phyloP scores from a whole-genome alignment of 2,113 vertebrate genomes.

The Saimiri boliviensis region DNA sequence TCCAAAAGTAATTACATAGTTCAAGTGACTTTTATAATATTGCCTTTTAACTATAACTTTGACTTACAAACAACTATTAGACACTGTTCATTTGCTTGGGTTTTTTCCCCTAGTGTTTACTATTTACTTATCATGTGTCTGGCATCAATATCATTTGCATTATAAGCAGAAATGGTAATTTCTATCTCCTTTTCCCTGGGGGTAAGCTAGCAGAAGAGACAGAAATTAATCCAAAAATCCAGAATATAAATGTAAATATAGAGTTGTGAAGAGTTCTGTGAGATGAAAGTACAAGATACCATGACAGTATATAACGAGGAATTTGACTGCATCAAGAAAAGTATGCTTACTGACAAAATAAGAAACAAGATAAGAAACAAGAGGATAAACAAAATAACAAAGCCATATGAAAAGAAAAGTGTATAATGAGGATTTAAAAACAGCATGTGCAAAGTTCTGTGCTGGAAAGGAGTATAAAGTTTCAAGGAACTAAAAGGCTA shows the following conservation, averaged over 20 bases:
- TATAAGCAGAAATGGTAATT: neutral
- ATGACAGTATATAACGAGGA: neutral
- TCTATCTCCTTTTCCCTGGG: neutral
- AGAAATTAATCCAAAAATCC: slow-evolving; percentile 10
- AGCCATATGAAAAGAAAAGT: neutral
- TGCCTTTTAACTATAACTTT: neutral
- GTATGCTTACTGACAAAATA: neutral
- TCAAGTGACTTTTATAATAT: neutral
- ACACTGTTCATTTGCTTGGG: neutral
- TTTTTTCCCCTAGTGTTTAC: neutral
- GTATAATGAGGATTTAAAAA: neutral
- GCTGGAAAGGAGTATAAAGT: neutral
- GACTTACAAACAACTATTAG: neutral
- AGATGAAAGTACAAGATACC: slow-evolving; percentile 2
- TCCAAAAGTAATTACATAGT: slow-evolving; percentile 10
- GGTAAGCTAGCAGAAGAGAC: neutral
- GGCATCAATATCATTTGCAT: neutral
- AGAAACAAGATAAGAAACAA: neutral
- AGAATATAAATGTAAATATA: slow-evolving; percentile 19
- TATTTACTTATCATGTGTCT: neutral
- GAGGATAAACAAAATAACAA: neutral
- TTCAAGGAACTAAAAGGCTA: neutral
- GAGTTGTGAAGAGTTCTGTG: neutral
- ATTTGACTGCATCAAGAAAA: neutral
- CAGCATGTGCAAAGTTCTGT: neutral